phyloP scores from a whole-genome alignment of 1,140 invertebrate species.

The Drosophila subpulchrella region DNA sequence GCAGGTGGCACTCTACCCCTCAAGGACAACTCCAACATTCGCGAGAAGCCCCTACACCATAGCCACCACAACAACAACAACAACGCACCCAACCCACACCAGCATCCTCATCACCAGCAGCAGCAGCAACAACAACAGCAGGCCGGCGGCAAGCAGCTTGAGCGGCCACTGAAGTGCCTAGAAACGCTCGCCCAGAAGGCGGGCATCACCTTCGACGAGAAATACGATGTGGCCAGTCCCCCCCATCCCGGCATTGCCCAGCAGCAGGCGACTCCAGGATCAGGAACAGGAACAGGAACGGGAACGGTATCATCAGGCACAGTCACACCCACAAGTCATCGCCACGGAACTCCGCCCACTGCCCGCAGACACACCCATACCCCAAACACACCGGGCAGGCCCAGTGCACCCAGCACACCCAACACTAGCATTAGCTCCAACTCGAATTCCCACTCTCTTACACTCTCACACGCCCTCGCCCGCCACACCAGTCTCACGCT shows the following conservation, averaged over 20 bases:
- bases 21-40: constrained; percentile 81
- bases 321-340: constrained; percentile 26
- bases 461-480: constrained; percentile 3
- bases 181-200: constrained; percentile 89
- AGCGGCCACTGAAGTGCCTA: constrained; percentile 87
- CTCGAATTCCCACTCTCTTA: not conserved
- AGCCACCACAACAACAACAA: constrained; percentile 26
- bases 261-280: constrained; percentile 50
- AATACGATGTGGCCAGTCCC: constrained; percentile 87
- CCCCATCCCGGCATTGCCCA: constrained; percentile 81
- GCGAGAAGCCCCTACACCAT: constrained; percentile 50
- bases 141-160: constrained; percentile 55
- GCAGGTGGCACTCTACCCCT: constrained; percentile 56
- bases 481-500: constrained; percentile 53
- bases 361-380: constrained; percentile 20
- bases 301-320: not conserved
- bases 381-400: constrained; percentile 11
- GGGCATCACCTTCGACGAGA: constrained; percentile 88
- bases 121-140: constrained; percentile 49
- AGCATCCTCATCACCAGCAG: constrained; percentile 35
- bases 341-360: constrained; percentile 28
- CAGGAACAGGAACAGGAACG: constrained; percentile 19
- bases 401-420: constrained; percentile 40
- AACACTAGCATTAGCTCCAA: constrained; percentile 10
- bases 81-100: constrained; percentile 34